Percentiles rank a stretch among this genome's conserved stretches.
Evolutionary conservation across 2,113 vertebrate species (phyloP).

Genomic region (Camarhynchus parvulus): DNA sequence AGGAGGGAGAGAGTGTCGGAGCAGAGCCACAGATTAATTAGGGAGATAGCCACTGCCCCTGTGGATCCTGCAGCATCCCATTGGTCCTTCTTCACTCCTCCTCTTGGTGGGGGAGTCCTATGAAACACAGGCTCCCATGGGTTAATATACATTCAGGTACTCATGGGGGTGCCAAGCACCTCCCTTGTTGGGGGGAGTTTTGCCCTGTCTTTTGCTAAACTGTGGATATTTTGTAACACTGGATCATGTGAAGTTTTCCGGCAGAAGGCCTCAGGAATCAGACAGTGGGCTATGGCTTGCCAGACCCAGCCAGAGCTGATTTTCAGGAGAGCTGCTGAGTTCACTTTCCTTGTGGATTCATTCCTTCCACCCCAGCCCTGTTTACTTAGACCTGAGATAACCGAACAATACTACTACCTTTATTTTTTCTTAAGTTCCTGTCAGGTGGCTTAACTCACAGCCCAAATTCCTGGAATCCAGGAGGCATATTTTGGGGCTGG

Average conservation of each 20-base stretch:
- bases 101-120: background rate
- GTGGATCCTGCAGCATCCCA: background rate
- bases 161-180: too few species aligned
- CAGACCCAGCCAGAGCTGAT: background rate
- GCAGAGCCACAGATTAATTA: background rate
- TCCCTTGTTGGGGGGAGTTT: background rate
- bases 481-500: background rate
- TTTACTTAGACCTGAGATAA: background rate
- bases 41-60: background rate
- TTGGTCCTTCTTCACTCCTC: background rate
- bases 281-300: background rate
- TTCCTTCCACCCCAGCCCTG: background rate
- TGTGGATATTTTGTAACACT: background rate
- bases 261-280: fast-evolving
- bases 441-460: background rate
- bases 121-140: background rate
- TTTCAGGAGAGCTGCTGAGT: background rate
- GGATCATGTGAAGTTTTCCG: background rate
- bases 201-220: background rate
- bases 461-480: background rate
- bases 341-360: background rate
- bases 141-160: fast-evolving
- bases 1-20: background rate
- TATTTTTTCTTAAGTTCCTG: background rate
- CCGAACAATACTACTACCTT: background rate